Evolutionary conservation across 2,888 invertebrate genomes (phyloP), one percentile per base, ranked within the genome.

Genomic region (Rapana venosa): DNA sequence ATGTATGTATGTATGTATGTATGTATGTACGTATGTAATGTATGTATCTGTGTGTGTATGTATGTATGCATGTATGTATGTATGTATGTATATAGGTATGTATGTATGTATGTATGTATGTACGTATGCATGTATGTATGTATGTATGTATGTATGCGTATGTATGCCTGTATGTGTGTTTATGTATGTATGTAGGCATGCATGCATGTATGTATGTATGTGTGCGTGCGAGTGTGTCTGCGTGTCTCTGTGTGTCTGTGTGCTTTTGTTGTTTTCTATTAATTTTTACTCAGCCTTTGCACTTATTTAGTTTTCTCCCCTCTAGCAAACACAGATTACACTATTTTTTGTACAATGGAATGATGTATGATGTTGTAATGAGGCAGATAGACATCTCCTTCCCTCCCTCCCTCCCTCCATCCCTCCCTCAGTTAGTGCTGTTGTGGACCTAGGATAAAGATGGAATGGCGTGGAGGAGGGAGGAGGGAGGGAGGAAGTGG

Each of bases 91-190:
- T 36, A 47, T 83, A 22, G 4, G 36, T 36, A 22, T 0, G 32
- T 32, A 20, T 22, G 30, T 79, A 11, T 22, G 79, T 79, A 20
- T 22, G 79, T 79, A 26, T 8, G 83, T 22, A 26, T 83, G 83
- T 47, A 47, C 47, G 47, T 47, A 26, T 83, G 47, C 22, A 47
- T 83, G 83, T 83, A 47, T 83, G 83, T 74, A n/a, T 74, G 74
- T 74, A n/a, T 74, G 61, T 74, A n/a, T 74, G 77, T 30, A 30
- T 81, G 77, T 77, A 36, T 77, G 77, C n/a, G 77, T 77, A 30
- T 77, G 77, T 1, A 30, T 77, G 77, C n/a, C 30, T 77, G 77
- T 20, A 0, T n/a, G 77, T 30, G 77, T n/a, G 77, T 30, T n/a
- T n/a, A 30, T 30, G 77, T 77, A 30, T 47, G 47, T 83, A 47